Base-by-base conservation (phyloP, 1,140 invertebrate genomes). In the Drosophila sucinea region DNA sequence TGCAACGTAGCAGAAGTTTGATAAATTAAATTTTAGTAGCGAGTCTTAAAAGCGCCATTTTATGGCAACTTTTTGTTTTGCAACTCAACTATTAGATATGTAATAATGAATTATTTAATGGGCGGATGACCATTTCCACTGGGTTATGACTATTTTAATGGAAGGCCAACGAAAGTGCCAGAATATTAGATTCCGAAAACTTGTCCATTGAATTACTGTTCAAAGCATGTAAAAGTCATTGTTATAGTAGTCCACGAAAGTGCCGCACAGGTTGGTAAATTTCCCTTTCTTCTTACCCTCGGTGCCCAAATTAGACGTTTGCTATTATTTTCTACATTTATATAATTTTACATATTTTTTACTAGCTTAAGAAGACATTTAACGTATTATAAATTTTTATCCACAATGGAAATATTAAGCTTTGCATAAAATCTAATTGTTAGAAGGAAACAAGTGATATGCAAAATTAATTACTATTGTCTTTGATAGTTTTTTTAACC, bases 1-100 rank as follows among this genome's bases (percentile, higher is more conserved):
- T 83, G 71, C 80, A 83, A 17, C 72, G 65, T 75, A 79, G 72
- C 72, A 83, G 80, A 83, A 83, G 81, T 72, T 79, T 83, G 80
- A 83, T 83, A 83, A 83, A 83, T 83, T 83, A 51, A 68, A 82
- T 79, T 83, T 68, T 66, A 69, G 41, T 63, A 64, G 62, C 73
- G 25, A 51, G 44, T 27, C 67, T 58, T 10, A 55, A 40, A 54
- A 57, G 66, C 70, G 67, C 67, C 73, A 78, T 74, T 78, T 74
- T 55, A 62, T 65, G 67, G 60, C 41, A 27, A 71, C 44, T 57
- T 75, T 54, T 62, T 56, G 11, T 55, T 58, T 63, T 51, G 33
- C 65, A 2, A 55, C 47, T 60, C 73, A 77, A 76, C 73, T 77
- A 77, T 76, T 77, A 76, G 73, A 79, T 73, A 73, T 79, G 60